Percentiles rank a stretch among this genome's conserved stretches.
Conservation (phyloP, 2,797 vertebrate genomes). For the Arnoldichthys spilopterus region DNA sequence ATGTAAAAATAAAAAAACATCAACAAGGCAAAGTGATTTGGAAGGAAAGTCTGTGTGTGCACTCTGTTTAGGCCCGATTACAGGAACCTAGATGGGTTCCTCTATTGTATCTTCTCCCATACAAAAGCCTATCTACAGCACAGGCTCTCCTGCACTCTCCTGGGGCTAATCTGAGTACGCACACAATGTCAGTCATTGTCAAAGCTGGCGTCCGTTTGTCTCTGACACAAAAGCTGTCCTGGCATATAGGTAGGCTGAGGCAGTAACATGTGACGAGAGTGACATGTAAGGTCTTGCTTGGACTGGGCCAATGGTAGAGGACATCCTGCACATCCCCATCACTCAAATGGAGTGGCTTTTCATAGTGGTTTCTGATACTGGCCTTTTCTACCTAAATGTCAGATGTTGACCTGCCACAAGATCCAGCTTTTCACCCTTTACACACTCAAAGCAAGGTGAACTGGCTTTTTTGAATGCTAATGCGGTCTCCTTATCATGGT, state of each 20-base stretch:
- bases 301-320: constrained; percentile 6
- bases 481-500: background rate
- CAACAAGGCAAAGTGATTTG: background rate
- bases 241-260: background rate
- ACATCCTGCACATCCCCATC: background rate
- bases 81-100: constrained; percentile 53
- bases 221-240: constrained; percentile 52
- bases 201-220: constrained; percentile 58
- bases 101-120: constrained; percentile 37
- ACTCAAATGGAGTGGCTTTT: constrained; percentile 17
- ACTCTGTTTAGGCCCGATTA: constrained; percentile 70
- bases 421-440: background rate
- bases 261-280: constrained; percentile 3
- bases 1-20: background rate
- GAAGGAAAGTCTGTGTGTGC: constrained; percentile 21
- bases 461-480: background rate
- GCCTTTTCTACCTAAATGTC: constrained; percentile 13
- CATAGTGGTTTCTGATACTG: background rate
- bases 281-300: background rate
- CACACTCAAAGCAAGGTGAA: background rate
- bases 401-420: background rate
- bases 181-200: constrained; percentile 53
- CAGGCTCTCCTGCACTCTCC: constrained; percentile 25
- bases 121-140: constrained; percentile 48
- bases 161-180: constrained; percentile 49